A percentile compares a stretch with the other conserved stretches of the same genome.
Conservation (phyloP, 23 tunicate species). For the Trididemnum miniatum region DNA sequence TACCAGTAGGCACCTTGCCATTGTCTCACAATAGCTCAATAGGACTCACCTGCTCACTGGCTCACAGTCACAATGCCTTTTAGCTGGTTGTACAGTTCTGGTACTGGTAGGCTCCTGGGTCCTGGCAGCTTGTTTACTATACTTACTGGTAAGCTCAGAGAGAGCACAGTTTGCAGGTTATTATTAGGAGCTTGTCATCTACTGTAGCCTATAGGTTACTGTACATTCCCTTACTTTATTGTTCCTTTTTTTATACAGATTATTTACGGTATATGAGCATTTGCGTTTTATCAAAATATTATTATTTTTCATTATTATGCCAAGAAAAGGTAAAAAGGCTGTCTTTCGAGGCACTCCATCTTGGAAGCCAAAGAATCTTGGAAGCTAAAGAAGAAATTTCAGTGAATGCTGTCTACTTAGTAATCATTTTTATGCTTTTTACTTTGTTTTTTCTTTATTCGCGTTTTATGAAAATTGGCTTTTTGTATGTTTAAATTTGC, state of each 20-base stretch:
- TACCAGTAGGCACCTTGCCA: slow-evolving; percentile 1
- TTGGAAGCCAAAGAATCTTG: background rate
- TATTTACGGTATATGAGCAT: background rate
- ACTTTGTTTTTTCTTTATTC: background rate
- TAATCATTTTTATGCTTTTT: background rate
- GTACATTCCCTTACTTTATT: background rate
- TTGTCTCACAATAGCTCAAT: background rate
- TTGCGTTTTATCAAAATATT: background rate
- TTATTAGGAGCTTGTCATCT: background rate
- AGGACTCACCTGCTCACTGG: slow-evolving; percentile 1
- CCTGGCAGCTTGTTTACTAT: background rate
- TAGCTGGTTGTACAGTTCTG: background rate
- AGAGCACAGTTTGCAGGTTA: background rate
- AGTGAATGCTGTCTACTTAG: background rate
- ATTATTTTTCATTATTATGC: background rate
- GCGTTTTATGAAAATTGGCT: slow-evolving; percentile 8
- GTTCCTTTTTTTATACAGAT: background rate
- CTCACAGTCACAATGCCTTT: background rate
- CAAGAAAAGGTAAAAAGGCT: background rate
- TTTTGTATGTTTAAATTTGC: background rate
- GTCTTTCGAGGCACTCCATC: slow-evolving; percentile 1
- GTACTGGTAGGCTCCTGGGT: slow-evolving; percentile 1
- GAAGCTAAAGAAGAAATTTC: background rate
- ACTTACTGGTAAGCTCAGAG: background rate
- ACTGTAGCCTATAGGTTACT: background rate